These are phyloP conservation scores for Chymomyza costata DNA, from an alignment of 1,140 invertebrate genomes.

Conservation along the genomic window DNA sequence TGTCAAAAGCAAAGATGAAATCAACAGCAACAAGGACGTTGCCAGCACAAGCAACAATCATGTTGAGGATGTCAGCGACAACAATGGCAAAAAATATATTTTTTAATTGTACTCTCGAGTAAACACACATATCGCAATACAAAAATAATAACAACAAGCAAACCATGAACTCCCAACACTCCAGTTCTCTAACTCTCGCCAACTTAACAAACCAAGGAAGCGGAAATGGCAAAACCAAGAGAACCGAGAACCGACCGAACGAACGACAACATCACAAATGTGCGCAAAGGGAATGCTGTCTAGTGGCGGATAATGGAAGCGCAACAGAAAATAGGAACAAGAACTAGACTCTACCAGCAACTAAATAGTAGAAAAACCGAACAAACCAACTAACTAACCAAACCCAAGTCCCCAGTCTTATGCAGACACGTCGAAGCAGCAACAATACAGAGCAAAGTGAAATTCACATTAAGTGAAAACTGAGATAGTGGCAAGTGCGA, in stretches of 20 bases:
- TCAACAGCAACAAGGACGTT: conserved; percentile 16
- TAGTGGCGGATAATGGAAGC: conserved; percentile 69
- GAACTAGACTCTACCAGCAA: conserved; percentile 3
- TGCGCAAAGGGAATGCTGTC: conserved; percentile 47
- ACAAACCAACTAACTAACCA: conserved; percentile 11
- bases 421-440: not conserved
- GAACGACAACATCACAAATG: conserved; percentile 44
- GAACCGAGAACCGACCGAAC: conserved; percentile 29
- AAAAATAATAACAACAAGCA: conserved; percentile 13
- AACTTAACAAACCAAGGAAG: conserved; percentile 48
- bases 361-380: too few relatives aligned
- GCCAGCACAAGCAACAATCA: conserved; percentile 12
- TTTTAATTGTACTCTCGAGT: conserved; percentile 70
- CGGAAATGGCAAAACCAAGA: conserved; percentile 66
- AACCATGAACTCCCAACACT: conserved; percentile 48
- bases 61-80: conserved; percentile 45
- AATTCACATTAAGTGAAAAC: conserved; percentile 60
- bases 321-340: conserved; percentile 59
- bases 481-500: conserved; percentile 42
- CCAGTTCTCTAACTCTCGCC: conserved; percentile 27
- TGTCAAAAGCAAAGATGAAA: conserved; percentile 42
- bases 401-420: too few relatives aligned
- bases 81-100: conserved; percentile 67
- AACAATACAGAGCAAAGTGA: conserved; percentile 43
- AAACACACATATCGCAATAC: conserved; percentile 59